A percentile compares a stretch with the other conserved stretches of the same genome.
These are phyloP conservation scores for Tonatia bakeri DNA, from an alignment of 2,113 vertebrate genomes.

Conservation along the genomic window DNA sequence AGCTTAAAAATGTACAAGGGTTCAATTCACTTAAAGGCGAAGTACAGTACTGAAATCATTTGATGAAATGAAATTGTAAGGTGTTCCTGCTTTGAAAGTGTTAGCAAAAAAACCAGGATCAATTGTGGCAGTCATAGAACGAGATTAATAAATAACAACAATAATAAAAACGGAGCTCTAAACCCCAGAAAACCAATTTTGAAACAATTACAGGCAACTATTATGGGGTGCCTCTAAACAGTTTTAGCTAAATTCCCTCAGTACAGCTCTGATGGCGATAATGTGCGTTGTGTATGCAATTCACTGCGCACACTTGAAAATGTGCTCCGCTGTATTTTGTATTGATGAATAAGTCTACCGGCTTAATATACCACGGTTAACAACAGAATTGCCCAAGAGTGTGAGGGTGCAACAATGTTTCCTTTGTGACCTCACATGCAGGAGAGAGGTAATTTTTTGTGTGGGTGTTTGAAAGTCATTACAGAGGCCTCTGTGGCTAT, in stretches of 20 bases:
- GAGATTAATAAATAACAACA: conserved; percentile 76
- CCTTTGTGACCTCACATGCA: conserved; percentile 42
- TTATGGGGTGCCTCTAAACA: conserved; percentile 74
- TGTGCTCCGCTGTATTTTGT: conserved; percentile 48
- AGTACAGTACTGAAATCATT: neutral
- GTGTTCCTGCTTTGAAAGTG: neutral
- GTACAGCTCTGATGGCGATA: conserved; percentile 62
- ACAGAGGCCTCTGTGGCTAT: neutral
- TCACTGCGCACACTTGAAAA: conserved; percentile 74
- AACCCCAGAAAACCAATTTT: conserved; percentile 73
- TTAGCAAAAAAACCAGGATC: conserved; percentile 37
- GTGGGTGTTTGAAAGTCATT: conserved; percentile 45
- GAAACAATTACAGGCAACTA: conserved; percentile 75
- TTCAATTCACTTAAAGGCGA: neutral
- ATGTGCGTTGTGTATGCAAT: conserved; percentile 66
- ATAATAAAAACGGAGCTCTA: conserved; percentile 66
- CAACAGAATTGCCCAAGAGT: conserved; percentile 41
- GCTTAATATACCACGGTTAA: conserved; percentile 55
- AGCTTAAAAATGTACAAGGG: neutral
- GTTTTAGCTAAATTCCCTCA: conserved; percentile 70
- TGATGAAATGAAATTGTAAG: neutral
- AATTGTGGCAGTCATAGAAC: conserved; percentile 51
- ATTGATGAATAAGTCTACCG: conserved; percentile 57
- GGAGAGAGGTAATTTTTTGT: conserved; percentile 9
- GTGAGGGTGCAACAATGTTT: conserved; percentile 12